phyloP scores from a whole-genome alignment of 2,888 invertebrate genomes.

The Microctonus brassicae region DNA sequence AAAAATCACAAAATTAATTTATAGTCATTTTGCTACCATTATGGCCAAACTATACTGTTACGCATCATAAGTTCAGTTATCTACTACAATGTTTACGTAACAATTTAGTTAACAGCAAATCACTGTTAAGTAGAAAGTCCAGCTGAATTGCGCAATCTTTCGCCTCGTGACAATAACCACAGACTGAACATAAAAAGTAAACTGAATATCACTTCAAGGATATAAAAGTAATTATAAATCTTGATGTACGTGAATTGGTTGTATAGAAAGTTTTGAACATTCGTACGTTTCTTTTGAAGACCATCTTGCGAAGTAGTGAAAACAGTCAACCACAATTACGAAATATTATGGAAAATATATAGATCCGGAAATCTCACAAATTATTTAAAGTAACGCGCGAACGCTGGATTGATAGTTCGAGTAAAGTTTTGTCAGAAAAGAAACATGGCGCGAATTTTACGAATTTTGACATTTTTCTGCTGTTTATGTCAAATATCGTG shows the following conservation, averaged over 20 bases:
- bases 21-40: too few species aligned
- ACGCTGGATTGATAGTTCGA: conserved; percentile 7
- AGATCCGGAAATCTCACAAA: conserved; percentile 12
- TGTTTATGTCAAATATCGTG: neutral
- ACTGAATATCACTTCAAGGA: too few species aligned
- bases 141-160: neutral
- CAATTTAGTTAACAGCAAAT: too few species aligned
- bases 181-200: neutral
- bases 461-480: neutral
- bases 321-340: neutral
- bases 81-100: too few species aligned
- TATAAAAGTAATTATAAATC: neutral
- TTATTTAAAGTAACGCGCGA: conserved; percentile 15
- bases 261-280: neutral
- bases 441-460: neutral
- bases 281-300: neutral
- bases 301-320: neutral
- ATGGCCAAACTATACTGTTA: too few species aligned
- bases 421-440: conserved; percentile 2
- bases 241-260: neutral
- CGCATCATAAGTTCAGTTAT: too few species aligned
- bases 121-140: neutral
- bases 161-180: neutral
- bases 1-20: too few species aligned
- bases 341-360: neutral